Base-by-base conservation (phyloP, 2,888 invertebrate species). In the Amphipyra berbera region DNA sequence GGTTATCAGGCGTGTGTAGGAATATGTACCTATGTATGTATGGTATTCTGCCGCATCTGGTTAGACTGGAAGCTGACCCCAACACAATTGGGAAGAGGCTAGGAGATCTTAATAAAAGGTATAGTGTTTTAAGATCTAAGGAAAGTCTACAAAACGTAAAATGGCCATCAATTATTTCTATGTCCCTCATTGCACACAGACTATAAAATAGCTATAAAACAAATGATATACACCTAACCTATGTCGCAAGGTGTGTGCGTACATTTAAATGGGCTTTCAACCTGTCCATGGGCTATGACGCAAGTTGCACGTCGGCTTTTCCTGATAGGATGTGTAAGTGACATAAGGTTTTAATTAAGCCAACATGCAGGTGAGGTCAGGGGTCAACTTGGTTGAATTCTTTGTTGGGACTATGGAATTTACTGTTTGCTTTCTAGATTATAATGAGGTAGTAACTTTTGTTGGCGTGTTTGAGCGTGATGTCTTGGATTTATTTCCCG, bases 171-270 rank as follows among this genome's bases (percentile, higher is more conserved):
- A 64, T 68, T 47, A 68, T 8, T n/a, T n/a, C n/a, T 14, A 7
- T 10, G 59, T 64, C 49, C 54, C 33, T 30, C 41, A 68, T 68
- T 62, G 44, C 68, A 56, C 50, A 12, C 10, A 9, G 47, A 41
- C 37, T 49, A 59, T 59, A 42, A 59, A 68, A 68, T 38, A n/a
- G 4, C 58, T 53, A 68, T 68, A 68, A 68, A 68, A 68, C 42
- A 46, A 58, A 63, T 53, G 58, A 50, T 55, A 50, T 42, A 45
- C 13, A 5, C 40, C 42, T 40, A 15, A 15, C 21, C 53, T 21
- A 2, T 68, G 68, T 68, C 46, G 68, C 8, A 68, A 68, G n/a
- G 5, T 15, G 13, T 12, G 46, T 48, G 35, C 14, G 40, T 44
- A 45, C 27, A 41, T 49, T 53, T 54, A 45, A 49, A 48, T 55